phyloP scores from a whole-genome alignment of 2,113 vertebrate genomes.

The Cynopterus brachyotis region DNA sequence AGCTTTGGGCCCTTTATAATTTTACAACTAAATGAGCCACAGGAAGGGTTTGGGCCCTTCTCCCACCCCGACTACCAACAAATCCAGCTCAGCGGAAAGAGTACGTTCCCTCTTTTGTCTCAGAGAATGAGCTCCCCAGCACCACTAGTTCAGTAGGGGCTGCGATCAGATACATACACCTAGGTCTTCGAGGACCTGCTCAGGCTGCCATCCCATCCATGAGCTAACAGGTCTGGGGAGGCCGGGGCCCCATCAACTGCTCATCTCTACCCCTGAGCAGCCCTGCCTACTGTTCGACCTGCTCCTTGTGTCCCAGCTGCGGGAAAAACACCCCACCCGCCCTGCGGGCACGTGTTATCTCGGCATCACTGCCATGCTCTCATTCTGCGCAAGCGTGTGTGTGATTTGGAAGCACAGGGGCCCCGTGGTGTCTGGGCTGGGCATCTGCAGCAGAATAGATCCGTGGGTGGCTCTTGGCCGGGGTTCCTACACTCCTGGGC shows the following conservation, averaged over 20 bases:
- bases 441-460: background rate
- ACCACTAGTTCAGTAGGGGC: background rate
- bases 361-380: background rate
- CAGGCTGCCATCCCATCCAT: background rate
- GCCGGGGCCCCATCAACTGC: background rate
- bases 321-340: background rate
- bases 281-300: background rate
- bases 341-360: accelerated
- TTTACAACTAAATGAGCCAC: background rate
- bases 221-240: background rate
- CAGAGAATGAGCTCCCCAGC: background rate
- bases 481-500: accelerated
- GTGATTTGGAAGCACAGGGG: background rate
- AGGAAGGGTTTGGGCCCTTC: no score
- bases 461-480: background rate
- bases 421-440: accelerated
- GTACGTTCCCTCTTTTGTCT: background rate
- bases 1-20: background rate
- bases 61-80: background rate
- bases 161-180: accelerated
- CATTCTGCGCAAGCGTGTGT: accelerated
- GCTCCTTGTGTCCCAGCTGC: background rate
- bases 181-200: background rate
- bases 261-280: background rate
- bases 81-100: background rate